A percentile compares a stretch with the other conserved stretches of the same genome.
phyloP scores from a whole-genome alignment of 1,140 invertebrate species.

The Danaus melanippus region DNA sequence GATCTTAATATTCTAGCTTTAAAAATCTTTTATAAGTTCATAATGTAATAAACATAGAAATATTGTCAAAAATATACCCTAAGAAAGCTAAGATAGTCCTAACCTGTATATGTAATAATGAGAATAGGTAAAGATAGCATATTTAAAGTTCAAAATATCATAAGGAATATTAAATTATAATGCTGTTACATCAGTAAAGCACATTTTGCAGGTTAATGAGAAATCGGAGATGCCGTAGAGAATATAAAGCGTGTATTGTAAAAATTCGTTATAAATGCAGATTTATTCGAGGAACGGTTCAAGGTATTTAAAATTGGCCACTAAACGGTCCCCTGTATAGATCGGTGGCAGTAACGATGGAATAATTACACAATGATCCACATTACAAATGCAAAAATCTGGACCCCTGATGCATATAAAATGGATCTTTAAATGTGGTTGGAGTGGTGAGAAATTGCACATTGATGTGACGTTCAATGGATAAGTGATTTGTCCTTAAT shows the following conservation, averaged over 20 bases:
- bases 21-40: too few relatives aligned
- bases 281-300: slow-evolving; percentile 34
- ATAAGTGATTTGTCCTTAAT: background rate
- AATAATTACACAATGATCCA: slow-evolving; percentile 67
- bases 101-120: too few relatives aligned
- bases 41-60: too few relatives aligned
- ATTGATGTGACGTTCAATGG: slow-evolving; percentile 3
- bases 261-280: slow-evolving; percentile 31
- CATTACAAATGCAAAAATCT: slow-evolving; percentile 68
- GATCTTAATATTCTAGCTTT: too few relatives aligned
- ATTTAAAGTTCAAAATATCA: too few relatives aligned
- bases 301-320: slow-evolving; percentile 38
- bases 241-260: slow-evolving; percentile 31
- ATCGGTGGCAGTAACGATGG: slow-evolving; percentile 58
- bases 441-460: slow-evolving; percentile 23
- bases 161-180: too few relatives aligned
- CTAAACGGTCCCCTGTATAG: slow-evolving; percentile 40
- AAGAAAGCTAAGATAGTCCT: too few relatives aligned
- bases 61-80: too few relatives aligned
- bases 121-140: too few relatives aligned
- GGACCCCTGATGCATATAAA: slow-evolving; percentile 58
- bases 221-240: slow-evolving; percentile 14
- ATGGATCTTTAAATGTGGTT: slow-evolving; percentile 28
- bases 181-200: slow-evolving; percentile 4
- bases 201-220: slow-evolving; percentile 22